Evolutionary conservation across 2,797 vertebrate species (phyloP), one percentile per base, ranked within the genome.

Genomic region (Erethizon dorsatum): DNA sequence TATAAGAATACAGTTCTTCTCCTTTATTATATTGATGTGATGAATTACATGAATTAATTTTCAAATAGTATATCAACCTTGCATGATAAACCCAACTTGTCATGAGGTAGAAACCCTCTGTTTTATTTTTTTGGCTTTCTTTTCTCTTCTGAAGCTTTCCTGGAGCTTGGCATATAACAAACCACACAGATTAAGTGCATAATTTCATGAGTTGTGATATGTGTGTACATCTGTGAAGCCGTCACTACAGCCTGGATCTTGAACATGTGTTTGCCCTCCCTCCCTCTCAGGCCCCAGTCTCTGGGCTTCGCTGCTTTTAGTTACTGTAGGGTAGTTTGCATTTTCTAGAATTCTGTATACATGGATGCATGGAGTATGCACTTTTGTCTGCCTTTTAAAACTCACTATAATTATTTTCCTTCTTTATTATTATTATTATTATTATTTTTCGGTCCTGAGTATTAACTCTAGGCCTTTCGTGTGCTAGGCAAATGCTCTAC

Each of bases 41-140:
- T 92, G 18, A 94, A 90, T 65, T n/a, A 78, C 24, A 28, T 33
- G 56, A 89, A 95, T 26, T 78, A 87, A 69, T 92, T 96, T 75
- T 52, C 63, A 92, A 80, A 61, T 88, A 67, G 78, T 77, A 85
- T 91, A 56, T 84, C 59, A 63, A 57, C 18, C 78, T 83, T 87
- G 37, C 47, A 75, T 47, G 26, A 28, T 47, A 47, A 75, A 28
- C 73, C 24, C 26, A 17, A 56, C 89, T 77, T 77, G 52, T 96
- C 61, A 65, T 54, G 61, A 63, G n/a, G 24, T 61, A 59, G 33
- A 37, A 17, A 24, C 52, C n/a, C 83, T 96, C 88, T 75, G 54
- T 61, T 57, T 96, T 37, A 22, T 56, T 65, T 59, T 59, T 90
- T 37, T 82, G 26, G 17, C 28, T 86, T 71, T 71, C 12, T 57